Evolutionary conservation across 2,113 vertebrate species (phyloP).

Genomic region (Lepidothrix coronata): DNA sequence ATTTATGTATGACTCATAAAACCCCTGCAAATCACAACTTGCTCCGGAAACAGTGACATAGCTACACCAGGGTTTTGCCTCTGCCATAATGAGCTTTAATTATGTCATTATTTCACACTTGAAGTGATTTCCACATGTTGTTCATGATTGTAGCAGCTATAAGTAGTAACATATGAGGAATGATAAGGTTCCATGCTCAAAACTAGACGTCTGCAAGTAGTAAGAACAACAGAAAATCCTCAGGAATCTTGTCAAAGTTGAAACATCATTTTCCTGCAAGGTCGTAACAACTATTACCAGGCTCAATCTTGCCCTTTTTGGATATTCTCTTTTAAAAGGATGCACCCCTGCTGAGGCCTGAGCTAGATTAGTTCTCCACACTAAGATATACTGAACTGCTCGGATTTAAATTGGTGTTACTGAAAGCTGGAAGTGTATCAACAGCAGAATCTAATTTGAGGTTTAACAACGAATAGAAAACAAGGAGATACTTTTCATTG

Average conservation of each 20-base stretch:
- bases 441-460: background rate
- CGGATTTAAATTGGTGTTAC: background rate
- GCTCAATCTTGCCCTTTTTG: background rate
- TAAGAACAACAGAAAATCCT: background rate
- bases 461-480: background rate
- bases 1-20: background rate
- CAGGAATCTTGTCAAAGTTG: background rate
- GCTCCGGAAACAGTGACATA: background rate
- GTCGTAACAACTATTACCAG: background rate
- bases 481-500: conserved; percentile 18
- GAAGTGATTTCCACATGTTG: conserved; percentile 31
- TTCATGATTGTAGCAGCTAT: background rate
- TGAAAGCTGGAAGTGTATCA: background rate
- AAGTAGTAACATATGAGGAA: conserved; percentile 18
- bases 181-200: background rate
- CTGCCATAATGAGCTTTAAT: conserved; percentile 30
- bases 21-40: background rate
- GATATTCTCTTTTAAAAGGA: background rate
- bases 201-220: background rate
- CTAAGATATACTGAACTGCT: background rate
- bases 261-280: background rate
- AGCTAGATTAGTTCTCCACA: background rate
- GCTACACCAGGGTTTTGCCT: background rate
- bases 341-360: background rate
- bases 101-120: conserved; percentile 55